Base-by-base conservation (phyloP, 2,888 invertebrate species). In the Ochropleura plecta region DNA sequence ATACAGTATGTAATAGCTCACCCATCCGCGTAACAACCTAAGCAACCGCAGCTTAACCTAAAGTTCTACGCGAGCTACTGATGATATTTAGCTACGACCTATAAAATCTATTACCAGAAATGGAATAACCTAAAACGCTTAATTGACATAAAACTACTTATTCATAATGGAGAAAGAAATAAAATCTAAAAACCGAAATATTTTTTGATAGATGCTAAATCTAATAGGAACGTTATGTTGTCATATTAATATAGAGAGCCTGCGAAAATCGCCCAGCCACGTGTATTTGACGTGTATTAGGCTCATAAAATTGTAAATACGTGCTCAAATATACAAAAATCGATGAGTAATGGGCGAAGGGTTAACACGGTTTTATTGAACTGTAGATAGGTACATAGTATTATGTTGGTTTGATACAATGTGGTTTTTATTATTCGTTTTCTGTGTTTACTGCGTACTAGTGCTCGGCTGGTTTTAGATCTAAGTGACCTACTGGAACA, bases 231-330 rank as follows among this genome's bases (percentile, higher is more conserved):
- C 12, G 18, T 55, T 76, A 18, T 49, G 18, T 51, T 70, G 51
- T 77, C 78, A 51, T 64, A 64, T 70, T 79, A 42, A 65, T 64
- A 68, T 53, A 74, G 20, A 69, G 16, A 77, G 46, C 14, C 20
- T n/a, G 55, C 40, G 78, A 62, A 55, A 76, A 62, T 44, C 40
- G 20, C 30, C 16, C 16, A 9, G 0, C 12, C 75, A 66, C 73
- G 48, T 79, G 79, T 60, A 53, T 14, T 18, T 70, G 75, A 79
- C 75, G 60, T 60, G 69, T 79, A 63, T 70, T 79, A 63, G 55
- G 30, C 66, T 75, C 69, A 55, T 79, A 80, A 79, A 79, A 48
- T 70, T 75, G 65, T 80, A 66, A 80, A 80, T 79, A 66, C 65
- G 66, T 79, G 80, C 46, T 70, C 75, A 66, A 70, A 72, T 72